Evolutionary conservation across 2,888 invertebrate genomes (phyloP).

Genomic region (Catotricha subobsoleta): DNA sequence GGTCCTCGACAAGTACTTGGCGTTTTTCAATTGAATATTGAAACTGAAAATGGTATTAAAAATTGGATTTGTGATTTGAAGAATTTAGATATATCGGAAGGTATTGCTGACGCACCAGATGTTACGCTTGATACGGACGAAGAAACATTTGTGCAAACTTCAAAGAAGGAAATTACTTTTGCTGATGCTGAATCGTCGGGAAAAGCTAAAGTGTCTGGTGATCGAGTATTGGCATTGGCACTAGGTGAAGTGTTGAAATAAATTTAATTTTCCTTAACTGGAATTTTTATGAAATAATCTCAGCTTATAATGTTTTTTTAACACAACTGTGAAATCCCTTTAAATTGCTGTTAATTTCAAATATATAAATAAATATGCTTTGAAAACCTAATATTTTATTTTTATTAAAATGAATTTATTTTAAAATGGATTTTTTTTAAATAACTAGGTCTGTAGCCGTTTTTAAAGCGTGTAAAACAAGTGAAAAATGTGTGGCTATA

Average conservation of each 20-base stretch:
- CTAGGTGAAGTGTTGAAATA: slow-evolving; percentile 5
- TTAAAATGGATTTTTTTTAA: no score
- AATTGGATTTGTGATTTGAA: slow-evolving; percentile 8
- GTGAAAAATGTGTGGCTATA: no score
- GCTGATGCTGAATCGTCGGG: slow-evolving; percentile 5
- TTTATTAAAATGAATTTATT: no score
- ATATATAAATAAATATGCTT: no score
- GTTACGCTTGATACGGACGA: slow-evolving; percentile 6
- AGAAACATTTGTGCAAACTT: slow-evolving; percentile 7
- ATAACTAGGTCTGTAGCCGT: no score
- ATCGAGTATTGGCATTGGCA: slow-evolving; percentile 3
- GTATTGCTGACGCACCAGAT: slow-evolving; percentile 6
- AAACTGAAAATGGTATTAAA: slow-evolving; percentile 3
- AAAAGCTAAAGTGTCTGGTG: slow-evolving; percentile 7
- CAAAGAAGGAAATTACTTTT: slow-evolving; percentile 3
- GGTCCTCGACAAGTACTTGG: slow-evolving; percentile 9
- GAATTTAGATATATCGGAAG: slow-evolving; percentile 7
- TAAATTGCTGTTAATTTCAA: no score
- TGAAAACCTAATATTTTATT: no score
- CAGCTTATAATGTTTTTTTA: no score
- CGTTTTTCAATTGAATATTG: slow-evolving; percentile 9
- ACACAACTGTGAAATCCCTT: no score
- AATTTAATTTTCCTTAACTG: no score
- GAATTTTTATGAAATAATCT: no score
- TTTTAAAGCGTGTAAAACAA: no score